Conservation (phyloP, 2,797 vertebrate species). For the Pempheris klunzingeri region DNA sequence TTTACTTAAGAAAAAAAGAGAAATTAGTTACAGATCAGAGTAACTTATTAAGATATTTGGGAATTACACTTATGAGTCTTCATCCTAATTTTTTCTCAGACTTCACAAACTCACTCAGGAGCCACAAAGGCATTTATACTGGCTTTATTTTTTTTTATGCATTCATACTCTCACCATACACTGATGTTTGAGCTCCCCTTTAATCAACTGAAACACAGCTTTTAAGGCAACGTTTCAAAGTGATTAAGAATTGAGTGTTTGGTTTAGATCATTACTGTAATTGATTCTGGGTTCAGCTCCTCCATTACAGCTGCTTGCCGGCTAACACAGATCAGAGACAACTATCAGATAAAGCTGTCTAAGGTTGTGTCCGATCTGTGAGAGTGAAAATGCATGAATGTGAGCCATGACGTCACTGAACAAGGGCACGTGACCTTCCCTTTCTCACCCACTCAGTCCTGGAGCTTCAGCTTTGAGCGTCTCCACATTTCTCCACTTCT, state of each 20-base stretch:
- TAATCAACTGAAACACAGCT: too few relatives aligned
- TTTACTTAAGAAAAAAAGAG: too few relatives aligned
- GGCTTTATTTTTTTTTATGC: too few relatives aligned
- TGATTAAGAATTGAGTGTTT: background rate
- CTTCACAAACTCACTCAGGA: too few relatives aligned
- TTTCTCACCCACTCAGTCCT: background rate
- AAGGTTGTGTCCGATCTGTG: background rate
- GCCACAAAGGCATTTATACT: too few relatives aligned
- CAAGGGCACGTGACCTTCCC: rapidly evolving
- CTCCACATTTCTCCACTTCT: background rate
- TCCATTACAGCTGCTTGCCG: background rate
- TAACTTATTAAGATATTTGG: too few relatives aligned
- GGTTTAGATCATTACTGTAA: background rate
- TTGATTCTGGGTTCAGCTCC: background rate
- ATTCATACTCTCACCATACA: too few relatives aligned
- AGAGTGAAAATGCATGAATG: background rate
- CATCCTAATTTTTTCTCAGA: too few relatives aligned
- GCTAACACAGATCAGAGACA: background rate
- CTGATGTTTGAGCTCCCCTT: background rate
- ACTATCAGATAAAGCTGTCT: background rate
- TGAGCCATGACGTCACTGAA: background rate
- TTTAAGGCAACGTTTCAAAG: background rate
- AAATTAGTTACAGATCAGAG: too few relatives aligned
- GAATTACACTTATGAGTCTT: too few relatives aligned
- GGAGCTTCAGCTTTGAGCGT: background rate